Percentiles rank a stretch among this genome's conserved stretches.
Evolutionary conservation across 2,888 invertebrate species (phyloP).

Genomic region (Drosophila greeni): DNA sequence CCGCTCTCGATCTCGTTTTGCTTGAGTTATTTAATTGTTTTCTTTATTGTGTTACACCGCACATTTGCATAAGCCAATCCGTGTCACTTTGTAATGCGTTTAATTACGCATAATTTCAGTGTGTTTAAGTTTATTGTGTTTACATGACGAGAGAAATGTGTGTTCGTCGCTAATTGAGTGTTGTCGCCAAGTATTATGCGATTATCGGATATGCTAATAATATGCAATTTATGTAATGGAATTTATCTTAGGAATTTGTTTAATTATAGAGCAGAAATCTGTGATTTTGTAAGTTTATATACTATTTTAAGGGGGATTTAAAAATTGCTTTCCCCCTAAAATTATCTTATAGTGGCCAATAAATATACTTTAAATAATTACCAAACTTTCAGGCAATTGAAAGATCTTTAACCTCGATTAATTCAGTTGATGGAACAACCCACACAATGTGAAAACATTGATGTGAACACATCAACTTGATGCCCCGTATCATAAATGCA

Average conservation of each 20-base stretch:
- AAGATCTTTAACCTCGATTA: constrained; percentile 8
- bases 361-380: constrained; percentile 1
- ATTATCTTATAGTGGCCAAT: neutral
- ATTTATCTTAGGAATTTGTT: neutral
- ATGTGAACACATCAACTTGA: constrained; percentile 22
- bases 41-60: constrained; percentile 20
- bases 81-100: constrained; percentile 29
- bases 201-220: constrained; percentile 15
- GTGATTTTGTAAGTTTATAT: neutral
- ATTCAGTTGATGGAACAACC: constrained; percentile 20
- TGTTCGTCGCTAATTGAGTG: constrained; percentile 14
- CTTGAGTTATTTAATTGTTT: constrained; percentile 34
- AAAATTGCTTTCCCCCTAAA: neutral
- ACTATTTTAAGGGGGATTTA: neutral
- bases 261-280: neutral
- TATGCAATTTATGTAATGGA: neutral
- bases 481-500: constrained; percentile 40
- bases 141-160: constrained; percentile 34
- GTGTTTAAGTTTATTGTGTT: constrained; percentile 36
- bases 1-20: constrained; percentile 23
- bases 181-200: constrained; percentile 7
- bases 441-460: constrained; percentile 26
- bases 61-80: constrained; percentile 35
- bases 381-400: constrained; percentile 17
- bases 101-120: constrained; percentile 39